Base-by-base conservation (phyloP, 2,797 vertebrate genomes). In the Bryconaethiops microstoma region DNA sequence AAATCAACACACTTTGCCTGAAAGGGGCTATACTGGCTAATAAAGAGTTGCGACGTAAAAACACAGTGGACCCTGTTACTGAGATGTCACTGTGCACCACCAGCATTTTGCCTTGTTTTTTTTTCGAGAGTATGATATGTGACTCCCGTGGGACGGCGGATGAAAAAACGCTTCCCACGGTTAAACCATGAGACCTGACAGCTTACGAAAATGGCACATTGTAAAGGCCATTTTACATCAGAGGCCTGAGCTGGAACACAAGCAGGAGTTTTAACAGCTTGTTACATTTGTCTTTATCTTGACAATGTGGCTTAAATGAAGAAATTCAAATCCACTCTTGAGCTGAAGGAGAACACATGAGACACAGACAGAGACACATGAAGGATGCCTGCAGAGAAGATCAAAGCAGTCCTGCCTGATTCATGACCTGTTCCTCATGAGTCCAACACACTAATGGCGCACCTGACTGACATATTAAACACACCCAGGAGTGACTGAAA, bases 281-380 rank as follows among this genome's bases (percentile, higher is more conserved):
- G 35, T 55, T 67, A 0, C 0, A 12, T 35, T 55, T 25, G 25
- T 55, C 70, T 73, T 12, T n/a, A n/a, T 40, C 6, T 54, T 21
- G 2, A 55, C 5, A 39, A 7, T 14, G 25, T 2, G 14, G 13
- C 72, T 59, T 40, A 39, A 40, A 57, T 0, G 12, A 29, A n/a
- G 52, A 55, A 72, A 72, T 57, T 10, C 10, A 35, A 72, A 72
- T 25, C 25, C 3, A 12, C 54, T 21, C 57, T 35, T 40, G 52
- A 55, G 23, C 70, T 8, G 23, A 71, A 8, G 17, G 25, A 73
- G 8, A 74, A 83, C 87, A 89, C 87, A 80, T 90, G 88, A 59
- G 81, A 35, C 78, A 70, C 88, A 90, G 88, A 87, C 82, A 23
- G 81, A 70, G 87, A n/a, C 76, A 89, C 90, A 90, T 88, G 52